Evolutionary conservation across 1,140 invertebrate species (phyloP), one percentile per base, ranked within the genome.

Genomic region (Drosophila kepulauana): DNA sequence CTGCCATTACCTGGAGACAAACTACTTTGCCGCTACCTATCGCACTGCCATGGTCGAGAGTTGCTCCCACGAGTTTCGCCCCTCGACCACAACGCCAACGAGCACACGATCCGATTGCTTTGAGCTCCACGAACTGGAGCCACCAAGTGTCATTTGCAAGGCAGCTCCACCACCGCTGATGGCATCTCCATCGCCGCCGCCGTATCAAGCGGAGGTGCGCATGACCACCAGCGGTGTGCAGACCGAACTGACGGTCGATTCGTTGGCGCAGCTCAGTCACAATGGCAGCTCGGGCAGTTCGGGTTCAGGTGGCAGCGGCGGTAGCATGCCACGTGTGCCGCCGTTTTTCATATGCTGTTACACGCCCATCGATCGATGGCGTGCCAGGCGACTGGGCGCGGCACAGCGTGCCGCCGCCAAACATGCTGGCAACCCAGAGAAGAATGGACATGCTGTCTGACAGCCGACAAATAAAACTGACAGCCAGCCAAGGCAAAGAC

Each of bases 31-130:
- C 66, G 82, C 91, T 79, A 92, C 72, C 75, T 92, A 92, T 78
- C 82, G 91, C 88, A 92, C 91, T 92, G 91, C 91, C 91, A 92
- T 92, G 91, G 89, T 91, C 82, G 91, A 91, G 78, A 91, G 89
- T 67, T 78, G 86, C 72, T 92, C 91, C 0, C 91, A 92, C 57
- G 91, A 92, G 81, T 92, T 92, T 57, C 82, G 91, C 15, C 91
- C 82, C 46, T 92, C 91, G 74, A 92, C 89, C 66, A 91, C 82
- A 46, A 82, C 82, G 67, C 74, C 79, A 38, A 71, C 79, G 11
- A 77, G 87, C 64, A 84, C 82, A 35, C 76, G 82, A 43, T 91
- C 91, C 35, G 87, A 87, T 63, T 84, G 82, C 64, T 91, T 91
- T 70, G 82, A 92, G 79, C 72, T 92, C 66, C 88, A 92, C 61